phyloP scores from a whole-genome alignment of 2,888 invertebrate species.

The Mythimna ferrago region DNA sequence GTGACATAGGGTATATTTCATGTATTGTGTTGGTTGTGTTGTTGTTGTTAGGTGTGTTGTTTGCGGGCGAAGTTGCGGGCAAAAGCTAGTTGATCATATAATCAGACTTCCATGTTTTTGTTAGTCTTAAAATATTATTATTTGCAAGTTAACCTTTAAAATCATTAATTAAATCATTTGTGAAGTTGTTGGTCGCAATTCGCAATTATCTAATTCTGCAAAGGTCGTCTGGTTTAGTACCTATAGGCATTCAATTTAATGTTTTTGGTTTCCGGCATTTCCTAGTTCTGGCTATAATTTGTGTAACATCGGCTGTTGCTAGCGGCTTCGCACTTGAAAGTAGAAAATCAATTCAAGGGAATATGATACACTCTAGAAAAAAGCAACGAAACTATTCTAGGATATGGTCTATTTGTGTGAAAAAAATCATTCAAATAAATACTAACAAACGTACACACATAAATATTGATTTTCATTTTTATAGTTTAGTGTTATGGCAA shows the following conservation, averaged over 20 bases:
- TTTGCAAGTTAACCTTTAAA: constrained; percentile 18
- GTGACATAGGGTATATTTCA: no score
- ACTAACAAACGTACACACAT: no score
- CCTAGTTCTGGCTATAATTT: not conserved
- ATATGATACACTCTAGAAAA: no score
- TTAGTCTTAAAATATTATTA: not conserved
- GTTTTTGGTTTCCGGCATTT: not conserved
- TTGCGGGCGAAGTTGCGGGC: no score
- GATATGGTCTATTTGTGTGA: no score
- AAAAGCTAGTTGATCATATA: not conserved
- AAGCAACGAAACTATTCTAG: no score
- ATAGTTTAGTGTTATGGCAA: no score
- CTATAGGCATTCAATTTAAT: not conserved
- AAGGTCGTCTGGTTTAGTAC: constrained; percentile 18
- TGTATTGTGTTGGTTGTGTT: no score
- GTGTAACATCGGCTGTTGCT: not conserved
- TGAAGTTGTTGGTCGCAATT: constrained; percentile 11
- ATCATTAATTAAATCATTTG: not conserved
- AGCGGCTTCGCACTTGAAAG: not conserved
- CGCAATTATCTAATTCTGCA: not conserved
- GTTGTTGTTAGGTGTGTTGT: no score
- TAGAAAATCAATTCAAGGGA: no score
- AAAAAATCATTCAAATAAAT: no score
- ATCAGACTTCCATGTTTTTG: not conserved
- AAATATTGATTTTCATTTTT: no score